Evolutionary conservation across 2,888 invertebrate species (phyloP).

Genomic region (Amaurobius ferox): DNA sequence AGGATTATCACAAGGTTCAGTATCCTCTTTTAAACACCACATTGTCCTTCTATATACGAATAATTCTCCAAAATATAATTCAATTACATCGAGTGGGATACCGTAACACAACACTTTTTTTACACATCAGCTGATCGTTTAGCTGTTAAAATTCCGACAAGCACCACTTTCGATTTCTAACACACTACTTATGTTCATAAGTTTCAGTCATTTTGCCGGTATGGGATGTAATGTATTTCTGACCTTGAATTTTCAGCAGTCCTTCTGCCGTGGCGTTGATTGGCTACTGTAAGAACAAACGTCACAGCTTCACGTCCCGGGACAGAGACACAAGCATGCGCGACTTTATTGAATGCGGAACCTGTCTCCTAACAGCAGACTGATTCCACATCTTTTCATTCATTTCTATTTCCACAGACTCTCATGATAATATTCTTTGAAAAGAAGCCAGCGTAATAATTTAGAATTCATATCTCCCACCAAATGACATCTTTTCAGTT

Average conservation of each 20-base stretch:
- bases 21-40: neutral
- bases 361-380: neutral
- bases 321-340: neutral
- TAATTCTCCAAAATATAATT: too few species aligned
- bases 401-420: too few species aligned
- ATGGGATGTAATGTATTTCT: neutral
- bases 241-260: slow-evolving; percentile 4
- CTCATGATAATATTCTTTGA: too few species aligned
- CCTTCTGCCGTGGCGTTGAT: neutral
- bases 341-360: neutral
- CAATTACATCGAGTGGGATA: neutral
- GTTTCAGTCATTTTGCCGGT: neutral
- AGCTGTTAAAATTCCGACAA: too few species aligned
- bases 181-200: neutral
- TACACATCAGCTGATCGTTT: too few species aligned
- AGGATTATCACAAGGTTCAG: neutral
- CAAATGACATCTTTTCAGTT: too few species aligned
- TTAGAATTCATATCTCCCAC: too few species aligned
- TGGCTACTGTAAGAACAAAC: neutral
- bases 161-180: neutral
- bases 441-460: too few species aligned
- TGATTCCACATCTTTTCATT: too few species aligned
- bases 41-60: neutral
- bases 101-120: too few species aligned
- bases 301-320: slow-evolving; percentile 6